These are phyloP conservation scores for Himalopsyche tibetana DNA, from an alignment of 2,888 invertebrate genomes.

Conservation along the genomic window DNA sequence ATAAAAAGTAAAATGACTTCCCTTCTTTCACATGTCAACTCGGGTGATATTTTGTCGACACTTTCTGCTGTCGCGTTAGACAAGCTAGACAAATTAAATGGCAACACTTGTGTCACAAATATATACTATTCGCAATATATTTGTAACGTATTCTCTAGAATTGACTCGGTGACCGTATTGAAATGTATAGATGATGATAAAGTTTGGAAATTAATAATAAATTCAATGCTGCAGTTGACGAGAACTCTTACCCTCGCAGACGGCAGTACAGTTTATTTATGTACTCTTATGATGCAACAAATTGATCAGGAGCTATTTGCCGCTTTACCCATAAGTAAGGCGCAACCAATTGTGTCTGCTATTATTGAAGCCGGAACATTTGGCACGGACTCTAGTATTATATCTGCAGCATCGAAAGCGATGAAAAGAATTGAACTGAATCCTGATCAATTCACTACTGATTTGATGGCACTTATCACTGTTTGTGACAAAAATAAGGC, in stretches of 20 bases:
- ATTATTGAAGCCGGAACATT: constrained; percentile 78
- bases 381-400: constrained; percentile 79
- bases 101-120: constrained; percentile 71
- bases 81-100: constrained; percentile 68
- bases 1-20: constrained; percentile 74
- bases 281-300: constrained; percentile 77
- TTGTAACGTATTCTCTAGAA: constrained; percentile 76
- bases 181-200: constrained; percentile 71
- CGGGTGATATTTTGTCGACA: constrained; percentile 71
- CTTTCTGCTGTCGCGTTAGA: constrained; percentile 69
- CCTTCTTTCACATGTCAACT: constrained; percentile 74
- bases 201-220: constrained; percentile 79
- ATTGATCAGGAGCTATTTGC: constrained; percentile 77
- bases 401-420: constrained; percentile 79
- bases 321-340: constrained; percentile 73
- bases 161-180: constrained; percentile 75
- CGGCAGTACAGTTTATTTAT: constrained; percentile 71
- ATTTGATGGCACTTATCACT: constrained; percentile 79
- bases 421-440: constrained; percentile 83
- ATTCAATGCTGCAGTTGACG: constrained; percentile 76
- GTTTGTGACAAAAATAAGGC: constrained; percentile 72
- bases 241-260: constrained; percentile 70
- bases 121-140: constrained; percentile 77
- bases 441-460: constrained; percentile 78
- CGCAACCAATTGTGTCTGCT: constrained; percentile 74